These are phyloP conservation scores for Drosophila antonietae DNA, from an alignment of 2,888 invertebrate genomes.

Conservation along the genomic window DNA sequence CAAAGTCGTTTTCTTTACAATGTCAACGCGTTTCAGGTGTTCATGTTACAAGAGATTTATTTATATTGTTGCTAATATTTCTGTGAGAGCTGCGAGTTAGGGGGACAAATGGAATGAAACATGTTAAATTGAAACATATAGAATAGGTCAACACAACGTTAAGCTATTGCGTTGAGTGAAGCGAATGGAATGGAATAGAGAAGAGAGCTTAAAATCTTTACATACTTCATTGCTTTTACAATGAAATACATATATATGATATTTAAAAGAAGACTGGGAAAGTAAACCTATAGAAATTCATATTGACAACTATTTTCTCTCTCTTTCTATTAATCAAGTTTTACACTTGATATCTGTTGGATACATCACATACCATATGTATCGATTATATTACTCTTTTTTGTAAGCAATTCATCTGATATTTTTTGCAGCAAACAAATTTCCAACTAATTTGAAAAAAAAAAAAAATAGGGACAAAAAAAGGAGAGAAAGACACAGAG, in stretches of 20 bases:
- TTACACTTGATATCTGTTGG: neutral
- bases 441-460: slow-evolving; percentile 10
- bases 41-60: slow-evolving; percentile 19
- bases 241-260: neutral
- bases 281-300: neutral
- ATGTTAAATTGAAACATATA: neutral
- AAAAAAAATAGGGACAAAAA: neutral
- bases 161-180: neutral
- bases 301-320: neutral
- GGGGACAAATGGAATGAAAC: neutral
- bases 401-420: neutral
- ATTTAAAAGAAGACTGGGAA: neutral
- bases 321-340: neutral
- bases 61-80: neutral
- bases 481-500: neutral
- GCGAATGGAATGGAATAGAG: neutral
- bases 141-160: neutral
- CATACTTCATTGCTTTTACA: neutral
- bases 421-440: neutral
- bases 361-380: neutral
- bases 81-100: too few relatives aligned
- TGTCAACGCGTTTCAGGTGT: slow-evolving; percentile 5
- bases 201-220: neutral
- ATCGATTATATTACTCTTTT: neutral
- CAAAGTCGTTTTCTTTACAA: slow-evolving; percentile 25